A percentile compares a stretch with the other conserved stretches of the same genome.
Evolutionary conservation across 2,113 vertebrate genomes (phyloP).

Genomic region (Marcusenius ussheri): DNA sequence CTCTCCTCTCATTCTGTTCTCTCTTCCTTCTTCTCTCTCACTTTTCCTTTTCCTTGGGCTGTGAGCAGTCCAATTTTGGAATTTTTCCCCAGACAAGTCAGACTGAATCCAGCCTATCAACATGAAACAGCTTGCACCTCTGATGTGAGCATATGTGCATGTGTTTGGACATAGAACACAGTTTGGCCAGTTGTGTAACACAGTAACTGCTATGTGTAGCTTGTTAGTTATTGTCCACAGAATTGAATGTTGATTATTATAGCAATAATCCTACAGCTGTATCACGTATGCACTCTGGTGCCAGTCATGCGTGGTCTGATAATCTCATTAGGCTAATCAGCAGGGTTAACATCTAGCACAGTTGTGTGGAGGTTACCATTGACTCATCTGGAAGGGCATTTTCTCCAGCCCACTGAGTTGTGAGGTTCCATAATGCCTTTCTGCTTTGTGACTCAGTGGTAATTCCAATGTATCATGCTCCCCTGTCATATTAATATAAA

Average conservation of each 20-base stretch:
- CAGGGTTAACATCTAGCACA: not conserved
- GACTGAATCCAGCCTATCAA: not conserved
- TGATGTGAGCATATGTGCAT: not conserved
- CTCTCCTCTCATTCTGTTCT: not conserved
- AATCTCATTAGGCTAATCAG: not conserved
- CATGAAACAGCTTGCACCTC: constrained; percentile 1
- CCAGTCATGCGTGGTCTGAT: not conserved
- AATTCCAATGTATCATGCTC: not conserved
- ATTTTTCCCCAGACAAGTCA: not conserved
- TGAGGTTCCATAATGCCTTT: not conserved
- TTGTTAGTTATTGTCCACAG: not conserved
- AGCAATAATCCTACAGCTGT: not conserved
- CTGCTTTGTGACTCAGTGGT: not conserved
- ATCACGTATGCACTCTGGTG: not conserved
- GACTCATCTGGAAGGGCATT: not conserved
- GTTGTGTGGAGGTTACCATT: not conserved
- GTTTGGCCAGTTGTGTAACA: not conserved
- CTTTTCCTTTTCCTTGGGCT: not conserved
- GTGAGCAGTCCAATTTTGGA: not conserved
- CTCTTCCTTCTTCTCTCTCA: not conserved
- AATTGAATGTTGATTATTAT: not conserved
- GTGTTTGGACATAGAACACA: not conserved
- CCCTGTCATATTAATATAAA: not conserved
- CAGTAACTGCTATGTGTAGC: not conserved
- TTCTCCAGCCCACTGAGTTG: not conserved